Evolutionary conservation across 2,888 invertebrate genomes (phyloP).

Genomic region (Prosapia bicincta): DNA sequence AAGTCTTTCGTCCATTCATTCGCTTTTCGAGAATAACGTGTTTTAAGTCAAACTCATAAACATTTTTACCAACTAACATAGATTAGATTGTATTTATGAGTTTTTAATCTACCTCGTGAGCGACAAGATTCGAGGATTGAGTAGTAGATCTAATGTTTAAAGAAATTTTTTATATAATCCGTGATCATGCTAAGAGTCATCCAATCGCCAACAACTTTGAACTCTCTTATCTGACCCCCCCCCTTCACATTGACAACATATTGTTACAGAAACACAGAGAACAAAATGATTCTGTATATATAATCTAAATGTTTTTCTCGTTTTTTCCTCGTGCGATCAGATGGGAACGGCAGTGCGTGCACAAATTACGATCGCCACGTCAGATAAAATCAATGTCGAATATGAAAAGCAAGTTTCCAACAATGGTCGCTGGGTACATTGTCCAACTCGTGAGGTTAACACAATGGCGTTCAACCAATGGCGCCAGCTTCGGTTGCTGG

Average conservation of each 20-base stretch:
- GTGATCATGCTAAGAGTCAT: background rate
- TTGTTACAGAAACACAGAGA: background rate
- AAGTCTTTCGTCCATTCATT: no score
- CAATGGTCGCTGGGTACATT: constrained; percentile 12
- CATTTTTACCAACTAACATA: no score
- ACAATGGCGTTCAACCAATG: constrained; percentile 16
- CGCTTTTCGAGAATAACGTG: no score
- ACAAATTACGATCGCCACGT: constrained; percentile 27
- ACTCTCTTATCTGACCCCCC: background rate
- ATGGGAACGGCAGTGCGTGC: constrained; percentile 15
- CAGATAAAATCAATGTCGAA: constrained; percentile 29
- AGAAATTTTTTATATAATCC: no score
- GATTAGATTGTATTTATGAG: no score
- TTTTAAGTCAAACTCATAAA: no score
- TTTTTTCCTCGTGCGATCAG: background rate
- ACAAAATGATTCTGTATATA: background rate
- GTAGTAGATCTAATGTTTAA: no score
- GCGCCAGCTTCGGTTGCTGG: background rate
- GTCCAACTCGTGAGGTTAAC: constrained; percentile 17
- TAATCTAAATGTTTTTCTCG: background rate
- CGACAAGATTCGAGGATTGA: no score
- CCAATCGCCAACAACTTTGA: background rate
- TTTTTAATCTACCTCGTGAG: no score
- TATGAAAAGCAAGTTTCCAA: constrained; percentile 26
- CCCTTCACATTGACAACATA: background rate